Evolutionary conservation across 2,888 invertebrate species (phyloP).

Genomic region (Oxycera nigricornis): DNA sequence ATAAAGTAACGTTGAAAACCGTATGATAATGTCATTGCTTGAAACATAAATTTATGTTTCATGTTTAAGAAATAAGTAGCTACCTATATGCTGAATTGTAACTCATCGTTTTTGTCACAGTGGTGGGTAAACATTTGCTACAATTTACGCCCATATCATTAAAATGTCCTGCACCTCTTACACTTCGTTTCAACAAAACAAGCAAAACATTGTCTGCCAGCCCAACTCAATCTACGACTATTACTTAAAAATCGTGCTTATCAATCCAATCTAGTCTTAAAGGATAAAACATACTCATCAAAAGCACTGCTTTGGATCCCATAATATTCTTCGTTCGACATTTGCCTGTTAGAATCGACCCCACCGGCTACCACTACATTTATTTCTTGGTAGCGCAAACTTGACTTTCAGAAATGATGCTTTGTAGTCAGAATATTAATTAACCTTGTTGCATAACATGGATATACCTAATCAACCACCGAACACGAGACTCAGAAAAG

Average conservation of each 20-base stretch:
- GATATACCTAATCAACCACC: slow-evolving; percentile 29
- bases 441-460: slow-evolving; percentile 35
- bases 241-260: background rate
- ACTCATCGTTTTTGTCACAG: too few relatives aligned
- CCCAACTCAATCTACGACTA: too few relatives aligned
- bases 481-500: background rate
- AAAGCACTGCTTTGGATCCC: background rate
- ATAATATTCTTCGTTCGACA: background rate
- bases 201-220: too few relatives aligned
- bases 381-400: background rate
- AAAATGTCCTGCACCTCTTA: too few relatives aligned
- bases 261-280: background rate
- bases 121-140: too few relatives aligned
- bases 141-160: too few relatives aligned
- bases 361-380: background rate
- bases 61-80: too few relatives aligned
- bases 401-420: background rate
- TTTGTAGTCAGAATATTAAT: slow-evolving; percentile 24
- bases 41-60: too few relatives aligned
- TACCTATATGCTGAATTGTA: too few relatives aligned
- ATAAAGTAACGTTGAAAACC: too few relatives aligned
- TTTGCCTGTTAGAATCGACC: background rate
- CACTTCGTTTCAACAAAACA: too few relatives aligned
- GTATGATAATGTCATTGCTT: too few relatives aligned
- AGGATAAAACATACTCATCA: background rate